Evolutionary conservation across 2,888 invertebrate species (phyloP), one percentile per base, ranked within the genome.

Genomic region (Hyalella azteca): DNA sequence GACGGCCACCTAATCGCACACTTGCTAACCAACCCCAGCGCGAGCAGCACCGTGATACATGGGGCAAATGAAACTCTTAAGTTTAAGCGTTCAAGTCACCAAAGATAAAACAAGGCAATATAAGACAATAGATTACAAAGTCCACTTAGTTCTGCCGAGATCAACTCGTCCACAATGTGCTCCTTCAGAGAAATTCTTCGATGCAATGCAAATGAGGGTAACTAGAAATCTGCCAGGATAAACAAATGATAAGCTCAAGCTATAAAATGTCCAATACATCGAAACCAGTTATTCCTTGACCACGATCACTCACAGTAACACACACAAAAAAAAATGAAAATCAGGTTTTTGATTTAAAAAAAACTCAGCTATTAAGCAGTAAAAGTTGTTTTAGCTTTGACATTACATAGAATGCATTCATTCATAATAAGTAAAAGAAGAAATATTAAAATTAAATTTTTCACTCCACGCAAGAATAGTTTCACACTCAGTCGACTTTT

Each of bases 1-100:
- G 66, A 66, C 36, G 66, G 66, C 66, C 66, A 66, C 66, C 66
- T 66, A 66, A 66, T 66, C 66, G 66, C 36, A 36, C 66, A 66
- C 66, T 66, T 66, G 66, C 66, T 66, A 66, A 66, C 66, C 32
- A 66, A 66, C 36, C 66, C 66, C 66, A 36, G 39, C 36, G 66
- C 66, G 66, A 66, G 66, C 66, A 66, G 66, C 36, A 15, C 36
- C 66, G 66, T 66, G 66, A 66, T 66, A 66, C 66, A 66, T 15
- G 66, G 39, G 36, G 66, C 66, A 32, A 66, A 36, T 66, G 66
- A 32, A 66, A 66, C 66, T 36, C 66, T 59, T 36, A 66, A 36
- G 66, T 66, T 66, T 66, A 54, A 66, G 66, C 36, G 66, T 66
- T 66, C 36, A 66, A 66, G 36, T n/a, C 7, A 66, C 29, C 22